Conservation (phyloP, 2,888 invertebrate genomes). For the Trachelus troglodyta region DNA sequence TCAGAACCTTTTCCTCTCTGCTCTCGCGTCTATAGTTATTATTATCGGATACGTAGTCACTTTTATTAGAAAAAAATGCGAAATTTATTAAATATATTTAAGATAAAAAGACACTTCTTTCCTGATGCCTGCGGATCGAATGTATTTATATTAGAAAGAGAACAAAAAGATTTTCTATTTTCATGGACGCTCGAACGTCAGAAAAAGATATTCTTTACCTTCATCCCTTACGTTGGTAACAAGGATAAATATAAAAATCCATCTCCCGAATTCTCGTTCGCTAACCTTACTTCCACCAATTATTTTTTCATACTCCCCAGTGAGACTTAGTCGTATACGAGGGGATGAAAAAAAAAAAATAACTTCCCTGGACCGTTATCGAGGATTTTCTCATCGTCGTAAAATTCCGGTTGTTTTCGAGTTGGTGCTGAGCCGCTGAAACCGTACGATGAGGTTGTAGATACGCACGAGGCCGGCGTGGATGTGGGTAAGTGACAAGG, state of each 20-base stretch:
- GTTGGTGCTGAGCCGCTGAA: background rate
- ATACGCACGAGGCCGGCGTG: background rate
- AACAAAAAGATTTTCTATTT: too few species aligned
- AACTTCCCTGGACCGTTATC: background rate
- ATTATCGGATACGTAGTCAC: background rate
- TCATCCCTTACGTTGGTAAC: background rate
- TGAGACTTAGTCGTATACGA: background rate
- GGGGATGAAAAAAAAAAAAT: background rate
- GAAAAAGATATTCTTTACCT: background rate
- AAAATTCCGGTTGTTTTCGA: background rate
- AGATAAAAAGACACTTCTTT: background rate
- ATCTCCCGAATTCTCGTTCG: background rate
- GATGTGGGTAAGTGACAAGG: background rate
- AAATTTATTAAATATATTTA: background rate
- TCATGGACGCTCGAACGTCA: too few species aligned
- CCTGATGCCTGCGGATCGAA: background rate
- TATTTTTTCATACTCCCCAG: background rate
- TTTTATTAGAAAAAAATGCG: background rate
- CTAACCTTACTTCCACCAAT: background rate
- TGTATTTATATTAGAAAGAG: fast-evolving
- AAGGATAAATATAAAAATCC: background rate
- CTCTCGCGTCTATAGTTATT: background rate
- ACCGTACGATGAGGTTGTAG: background rate
- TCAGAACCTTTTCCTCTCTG: background rate
- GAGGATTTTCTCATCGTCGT: background rate